Evolutionary conservation across 2,113 vertebrate species (phyloP).

Genomic region (Anser brachyrhynchus): DNA sequence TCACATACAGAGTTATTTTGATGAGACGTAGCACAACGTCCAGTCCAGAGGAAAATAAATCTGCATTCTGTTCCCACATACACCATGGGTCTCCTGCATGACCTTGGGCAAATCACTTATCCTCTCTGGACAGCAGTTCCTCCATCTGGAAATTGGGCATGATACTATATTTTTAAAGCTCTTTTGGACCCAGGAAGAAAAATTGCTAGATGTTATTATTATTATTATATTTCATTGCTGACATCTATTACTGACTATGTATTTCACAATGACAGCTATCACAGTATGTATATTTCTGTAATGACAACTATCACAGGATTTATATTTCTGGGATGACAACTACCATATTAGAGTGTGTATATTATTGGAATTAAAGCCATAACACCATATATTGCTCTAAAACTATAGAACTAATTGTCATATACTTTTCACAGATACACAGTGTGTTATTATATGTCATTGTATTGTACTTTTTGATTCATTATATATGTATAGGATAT

Average conservation of each 20-base stretch:
- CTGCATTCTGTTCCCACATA: neutral
- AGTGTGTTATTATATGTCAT: neutral
- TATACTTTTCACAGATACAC: neutral
- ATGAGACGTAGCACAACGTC: neutral
- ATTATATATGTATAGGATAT: neutral
- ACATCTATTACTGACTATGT: conserved; percentile 54
- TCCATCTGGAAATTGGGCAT: neutral
- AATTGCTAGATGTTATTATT: conserved; percentile 15
- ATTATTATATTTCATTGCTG: conserved; percentile 58
- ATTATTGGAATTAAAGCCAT: conserved; percentile 34
- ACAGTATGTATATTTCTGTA: conserved; percentile 63
- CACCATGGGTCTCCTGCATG: neutral
- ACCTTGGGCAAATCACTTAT: conserved; percentile 27
- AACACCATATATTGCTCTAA: conserved; percentile 6
- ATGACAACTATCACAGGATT: conserved; percentile 51
- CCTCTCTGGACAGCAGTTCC: neutral
- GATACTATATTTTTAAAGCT: conserved; percentile 24
- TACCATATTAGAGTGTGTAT: neutral
- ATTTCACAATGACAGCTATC: conserved; percentile 66
- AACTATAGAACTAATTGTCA: conserved; percentile 16
- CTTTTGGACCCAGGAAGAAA: neutral
- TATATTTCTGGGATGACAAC: conserved; percentile 49
- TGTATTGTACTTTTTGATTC: neutral
- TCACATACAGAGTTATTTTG: neutral
- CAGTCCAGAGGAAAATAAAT: neutral